Base-by-base conservation (phyloP, 1,140 invertebrate genomes). In the Drosophila nigromelanica region DNA sequence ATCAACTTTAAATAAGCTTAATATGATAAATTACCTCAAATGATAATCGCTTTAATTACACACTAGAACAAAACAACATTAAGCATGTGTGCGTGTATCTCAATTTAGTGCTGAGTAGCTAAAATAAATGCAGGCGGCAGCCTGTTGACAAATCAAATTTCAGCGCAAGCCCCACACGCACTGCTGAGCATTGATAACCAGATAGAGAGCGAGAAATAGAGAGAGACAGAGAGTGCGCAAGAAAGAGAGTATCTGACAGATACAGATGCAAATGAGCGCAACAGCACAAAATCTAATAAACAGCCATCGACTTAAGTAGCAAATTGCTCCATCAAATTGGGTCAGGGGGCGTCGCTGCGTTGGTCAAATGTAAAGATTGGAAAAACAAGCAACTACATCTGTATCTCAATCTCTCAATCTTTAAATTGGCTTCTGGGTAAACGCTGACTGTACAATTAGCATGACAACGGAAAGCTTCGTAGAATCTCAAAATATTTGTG, bases 291-390 rank as follows among this genome's bases (percentile, higher is more conserved):
- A 85, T 85, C 80, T 85, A 85, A 85, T 85, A 85, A 80, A 64
- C 51, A 66, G 51, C 67, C 73, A 70, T 64, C 61, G 70, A 69
- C 66, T 69, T 69, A 62, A 73, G 66, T 69, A 70, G 66, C 56
- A 76, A 85, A 87, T 87, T 87, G 78, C 82, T 81, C 82, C 73
- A 86, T 73, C 71, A 58, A 86, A 78, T 89, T 89, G 50, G 81
- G 81, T 87, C 81, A 86, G 62, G 58, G 67, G 68, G 71, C 78
- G 62, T 54, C 63, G 14, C 43, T 30, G 52, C 52, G 21, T 71
- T 73, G 56, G 52, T 72, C 50, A 14, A 58, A 59, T 56, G 50
- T 61, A 39, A 73, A 69, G 69, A 80, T 73, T 73, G 14, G 6
- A 68, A 39, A 58, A 50, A 51, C 52, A 58, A 62, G 47, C 68